Percentiles rank a stretch among this genome's conserved stretches.
phyloP scores from a whole-genome alignment of 2,888 invertebrate species.

The Pristionchus mayeri region DNA sequence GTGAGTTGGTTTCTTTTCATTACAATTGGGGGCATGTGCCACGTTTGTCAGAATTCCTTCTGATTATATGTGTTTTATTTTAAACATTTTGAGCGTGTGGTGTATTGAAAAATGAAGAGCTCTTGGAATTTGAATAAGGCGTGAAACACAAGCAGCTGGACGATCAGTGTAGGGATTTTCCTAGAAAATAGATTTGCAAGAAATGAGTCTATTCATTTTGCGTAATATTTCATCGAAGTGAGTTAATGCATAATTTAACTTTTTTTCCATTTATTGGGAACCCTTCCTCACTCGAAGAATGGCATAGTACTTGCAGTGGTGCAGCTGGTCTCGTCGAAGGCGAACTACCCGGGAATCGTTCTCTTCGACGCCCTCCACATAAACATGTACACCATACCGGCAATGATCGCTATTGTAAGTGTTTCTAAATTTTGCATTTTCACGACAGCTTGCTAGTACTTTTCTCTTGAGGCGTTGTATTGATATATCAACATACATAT shows the following conservation, averaged over 20 bases:
- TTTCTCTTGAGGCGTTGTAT: neutral
- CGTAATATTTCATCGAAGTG: no score
- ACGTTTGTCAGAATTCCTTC: no score
- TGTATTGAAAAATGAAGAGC: no score
- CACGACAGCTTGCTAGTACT: neutral
- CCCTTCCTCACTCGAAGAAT: no score
- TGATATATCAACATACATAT: no score
- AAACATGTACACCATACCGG: slow-evolving; percentile 55
- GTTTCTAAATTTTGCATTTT: neutral
- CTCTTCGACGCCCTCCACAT: slow-evolving; percentile 34
- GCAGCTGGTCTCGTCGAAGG: slow-evolving; percentile 51
- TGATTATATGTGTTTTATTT: neutral
- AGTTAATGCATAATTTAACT: no score
- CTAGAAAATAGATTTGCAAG: no score
- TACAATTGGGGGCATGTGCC: neutral
- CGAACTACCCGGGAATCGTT: slow-evolving; percentile 45
- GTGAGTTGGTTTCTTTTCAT: slow-evolving; percentile 5
- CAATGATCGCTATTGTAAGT: slow-evolving; percentile 47
- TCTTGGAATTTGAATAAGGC: no score
- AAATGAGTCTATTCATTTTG: no score
- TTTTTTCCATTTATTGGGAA: no score
- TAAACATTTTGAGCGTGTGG: neutral
- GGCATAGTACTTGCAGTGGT: slow-evolving; percentile 52
- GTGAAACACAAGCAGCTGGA: no score
- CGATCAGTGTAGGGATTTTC: no score